These are phyloP conservation scores for Serrognathus titanus DNA, from an alignment of 2,888 invertebrate genomes.

Conservation along the genomic window DNA sequence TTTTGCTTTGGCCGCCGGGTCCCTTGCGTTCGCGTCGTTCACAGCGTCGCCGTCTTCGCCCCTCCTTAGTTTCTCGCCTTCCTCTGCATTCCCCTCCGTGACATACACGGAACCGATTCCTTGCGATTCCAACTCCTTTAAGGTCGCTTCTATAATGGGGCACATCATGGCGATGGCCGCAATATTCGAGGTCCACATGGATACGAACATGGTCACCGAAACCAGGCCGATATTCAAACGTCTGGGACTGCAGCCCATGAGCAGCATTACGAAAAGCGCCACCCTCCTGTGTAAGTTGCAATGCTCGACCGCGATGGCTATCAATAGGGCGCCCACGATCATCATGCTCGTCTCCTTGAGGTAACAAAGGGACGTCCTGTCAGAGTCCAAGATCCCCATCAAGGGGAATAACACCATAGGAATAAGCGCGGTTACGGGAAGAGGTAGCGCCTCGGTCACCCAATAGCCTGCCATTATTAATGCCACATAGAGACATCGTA, in stretches of 20 bases:
- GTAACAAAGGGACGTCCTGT: slow-evolving; percentile 65
- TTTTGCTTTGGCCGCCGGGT: slow-evolving; percentile 19
- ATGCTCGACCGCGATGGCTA: slow-evolving; percentile 87
- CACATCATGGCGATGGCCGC: slow-evolving; percentile 94
- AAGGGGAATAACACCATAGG: slow-evolving; percentile 81
- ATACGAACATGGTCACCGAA: slow-evolving; percentile 86
- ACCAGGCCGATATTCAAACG: slow-evolving; percentile 82
- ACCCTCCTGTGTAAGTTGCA: slow-evolving; percentile 85
- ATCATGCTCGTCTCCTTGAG: slow-evolving; percentile 82
- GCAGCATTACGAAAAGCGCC: slow-evolving; percentile 71
- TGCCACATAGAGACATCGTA: slow-evolving; percentile 76
- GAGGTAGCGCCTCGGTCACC: slow-evolving; percentile 78
- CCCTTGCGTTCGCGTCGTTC: slow-evolving; percentile 15
- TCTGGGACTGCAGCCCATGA: slow-evolving; percentile 46
- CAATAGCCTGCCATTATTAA: slow-evolving; percentile 79
- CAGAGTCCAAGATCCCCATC: slow-evolving; percentile 68
- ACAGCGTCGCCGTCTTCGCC: slow-evolving; percentile 42
- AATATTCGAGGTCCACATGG: slow-evolving; percentile 96
- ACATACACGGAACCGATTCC: slow-evolving; percentile 64
- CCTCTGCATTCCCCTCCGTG: slow-evolving; percentile 1
- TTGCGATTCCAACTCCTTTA: slow-evolving; percentile 76
- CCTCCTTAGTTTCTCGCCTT: slow-evolving; percentile 15
- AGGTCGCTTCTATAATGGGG: slow-evolving; percentile 82
- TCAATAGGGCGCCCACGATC: slow-evolving; percentile 87
- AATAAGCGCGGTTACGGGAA: slow-evolving; percentile 79